Base-by-base conservation (phyloP, 2,797 vertebrate genomes). In the Echeneis naucrates region DNA sequence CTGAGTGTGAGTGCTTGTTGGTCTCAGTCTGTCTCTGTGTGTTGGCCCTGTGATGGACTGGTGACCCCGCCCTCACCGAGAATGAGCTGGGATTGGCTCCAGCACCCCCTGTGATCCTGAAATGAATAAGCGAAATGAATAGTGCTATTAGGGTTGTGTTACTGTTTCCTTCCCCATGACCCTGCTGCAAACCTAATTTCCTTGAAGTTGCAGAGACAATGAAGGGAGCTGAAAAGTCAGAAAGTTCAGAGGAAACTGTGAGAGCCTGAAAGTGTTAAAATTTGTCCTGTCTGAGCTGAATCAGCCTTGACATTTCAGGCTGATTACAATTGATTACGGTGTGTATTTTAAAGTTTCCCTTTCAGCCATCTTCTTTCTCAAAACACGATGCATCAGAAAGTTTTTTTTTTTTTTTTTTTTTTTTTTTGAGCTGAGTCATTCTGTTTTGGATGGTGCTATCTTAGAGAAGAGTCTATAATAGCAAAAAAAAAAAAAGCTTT, bases 241-340 rank as follows among this genome's bases (percentile, higher is more conserved):
- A 74, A 67, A 17, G 59, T 30, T 57, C 51, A 62, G 58, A 56
- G 26, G 38, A 33, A 60, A 52, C 9, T 16, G 12, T 35, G 17
- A 6, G 21, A 53, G 8, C 7, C n/a, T 58, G 32, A 45, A 53
- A 37, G 24, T 66, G 37, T 53, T 42, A n/a, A 8, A 42, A 61
- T 37, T 19, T 40, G 45, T 60, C 33, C 16, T 52, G 37, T 61
- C 32, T 48, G 45, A 59, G 6, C 42, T 57, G 5, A 55, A 69
- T 17, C 8, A 23, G 32, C 12, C 19, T 21, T 30, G n/a, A 55
- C 0, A 0, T 75, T 56, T 62, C 37, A 56, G 9, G 23, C 47
- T 58, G 62, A 65, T 65, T 60, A n/a, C 58, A 55, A 24, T 35
- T 67, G 40, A 77, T 77, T 68, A 14, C 48, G 26, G 21, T 30